A percentile compares a stretch with the other conserved stretches of the same genome.
Conservation (phyloP, 2,888 invertebrate species). For the Dicycla oo region DNA sequence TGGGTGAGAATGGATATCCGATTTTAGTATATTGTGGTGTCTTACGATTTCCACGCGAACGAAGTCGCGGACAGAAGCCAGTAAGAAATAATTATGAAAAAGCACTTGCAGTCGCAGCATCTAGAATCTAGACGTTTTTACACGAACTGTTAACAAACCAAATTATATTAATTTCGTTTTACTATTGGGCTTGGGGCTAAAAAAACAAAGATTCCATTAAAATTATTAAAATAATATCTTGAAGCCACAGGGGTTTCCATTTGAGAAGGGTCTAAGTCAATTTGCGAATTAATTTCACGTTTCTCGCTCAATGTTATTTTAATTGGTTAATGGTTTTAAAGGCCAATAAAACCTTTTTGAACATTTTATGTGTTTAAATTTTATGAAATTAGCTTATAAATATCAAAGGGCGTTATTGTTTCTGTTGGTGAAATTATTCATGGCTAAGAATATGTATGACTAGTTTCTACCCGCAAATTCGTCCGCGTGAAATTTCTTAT, state of each 20-base stretch:
- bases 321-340: conserved; percentile 41
- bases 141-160: not conserved
- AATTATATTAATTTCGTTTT: conserved; percentile 28
- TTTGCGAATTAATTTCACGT: conserved; percentile 58
- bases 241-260: conserved; percentile 35
- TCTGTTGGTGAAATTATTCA: conserved; percentile 28
- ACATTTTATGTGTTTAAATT: conserved; percentile 50
- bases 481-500: too few relatives aligned
- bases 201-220: conserved; percentile 49
- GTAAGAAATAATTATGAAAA: not conserved
- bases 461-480: too few relatives aligned
- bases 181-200: conserved; percentile 37
- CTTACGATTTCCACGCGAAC: too few relatives aligned
- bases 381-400: conserved; percentile 26
- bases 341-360: conserved; percentile 45
- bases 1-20: too few relatives aligned
- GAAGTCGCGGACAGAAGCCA: too few relatives aligned
- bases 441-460: not conserved
- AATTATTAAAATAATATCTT: conserved; percentile 51
- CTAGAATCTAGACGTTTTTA: not conserved
- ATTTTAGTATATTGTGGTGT: too few relatives aligned
- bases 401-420: conserved; percentile 29
- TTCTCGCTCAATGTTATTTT: conserved; percentile 55
- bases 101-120: too few relatives aligned
- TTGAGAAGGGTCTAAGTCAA: conserved; percentile 57